A percentile compares a stretch with the other conserved stretches of the same genome.
Evolutionary conservation across 2,113 vertebrate genomes (phyloP).

Genomic region (Danio rerio): DNA sequence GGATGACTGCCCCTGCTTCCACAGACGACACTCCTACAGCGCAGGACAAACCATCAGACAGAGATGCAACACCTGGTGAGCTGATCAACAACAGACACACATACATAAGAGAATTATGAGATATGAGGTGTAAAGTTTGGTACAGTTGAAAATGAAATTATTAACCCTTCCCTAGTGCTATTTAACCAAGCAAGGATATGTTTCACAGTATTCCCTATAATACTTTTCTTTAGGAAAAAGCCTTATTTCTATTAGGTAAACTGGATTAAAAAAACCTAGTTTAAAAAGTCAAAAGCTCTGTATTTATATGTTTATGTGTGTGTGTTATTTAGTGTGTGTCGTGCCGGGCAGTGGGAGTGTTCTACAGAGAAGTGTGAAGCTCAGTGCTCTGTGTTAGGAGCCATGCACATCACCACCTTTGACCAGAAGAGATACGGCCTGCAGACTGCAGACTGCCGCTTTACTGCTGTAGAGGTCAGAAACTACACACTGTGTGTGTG

Average conservation of each 20-base stretch:
- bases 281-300: no score
- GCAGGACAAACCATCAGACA: constrained; percentile 80
- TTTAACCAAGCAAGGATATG: no score
- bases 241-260: no score
- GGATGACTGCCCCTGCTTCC: constrained; percentile 83
- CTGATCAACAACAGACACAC: background rate
- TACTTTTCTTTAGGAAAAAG: no score
- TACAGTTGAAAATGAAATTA: no score
- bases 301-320: no score
- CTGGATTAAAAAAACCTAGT: no score
- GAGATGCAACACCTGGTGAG: constrained; percentile 87
- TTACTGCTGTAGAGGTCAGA: constrained; percentile 84
- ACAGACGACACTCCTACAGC: constrained; percentile 76
- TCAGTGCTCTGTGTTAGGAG: constrained; percentile 81
- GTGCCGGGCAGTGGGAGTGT: constrained; percentile 83
- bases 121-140: no score
- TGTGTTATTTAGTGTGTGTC: constrained; percentile 77
- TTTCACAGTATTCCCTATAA: no score
- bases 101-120: no score
- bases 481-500: background rate
- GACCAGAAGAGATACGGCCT: constrained; percentile 84
- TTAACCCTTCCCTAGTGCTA: no score
- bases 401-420: constrained; percentile 84
- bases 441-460: constrained; percentile 73
- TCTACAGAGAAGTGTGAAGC: constrained; percentile 79